phyloP scores from a whole-genome alignment of 2,797 vertebrate genomes.

The Uromys caudimaculatus region DNA sequence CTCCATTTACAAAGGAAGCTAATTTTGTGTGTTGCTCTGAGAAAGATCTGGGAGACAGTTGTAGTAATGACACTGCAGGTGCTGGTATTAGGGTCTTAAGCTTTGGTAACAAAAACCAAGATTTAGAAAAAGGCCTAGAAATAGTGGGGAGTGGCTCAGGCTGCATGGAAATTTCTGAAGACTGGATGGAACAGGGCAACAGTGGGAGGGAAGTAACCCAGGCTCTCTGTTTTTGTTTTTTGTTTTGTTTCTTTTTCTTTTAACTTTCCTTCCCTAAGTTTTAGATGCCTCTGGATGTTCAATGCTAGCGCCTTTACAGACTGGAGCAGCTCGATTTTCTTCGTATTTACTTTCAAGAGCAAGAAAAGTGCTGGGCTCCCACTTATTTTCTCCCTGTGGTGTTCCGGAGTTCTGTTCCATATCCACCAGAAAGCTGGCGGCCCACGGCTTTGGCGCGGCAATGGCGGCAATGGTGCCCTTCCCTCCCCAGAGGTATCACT shows the following conservation, averaged over 20 bases:
- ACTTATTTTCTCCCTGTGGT: conserved; percentile 83
- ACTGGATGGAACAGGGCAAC: conserved; percentile 51
- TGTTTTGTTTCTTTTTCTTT: conserved; percentile 65
- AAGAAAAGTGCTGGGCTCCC: conserved; percentile 85
- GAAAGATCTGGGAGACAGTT: conserved; percentile 64
- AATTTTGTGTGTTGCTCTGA: conserved; percentile 62
- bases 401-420: conserved; percentile 87
- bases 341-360: conserved; percentile 87
- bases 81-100: conserved; percentile 60
- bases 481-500: conserved; percentile 92
- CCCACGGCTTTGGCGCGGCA: conserved; percentile 90
- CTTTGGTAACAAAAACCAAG: conserved; percentile 50
- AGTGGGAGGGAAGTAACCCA: conserved; percentile 80
- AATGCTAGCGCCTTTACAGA: conserved; percentile 89
- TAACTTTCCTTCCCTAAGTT: conserved; percentile 86
- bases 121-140: conserved; percentile 58
- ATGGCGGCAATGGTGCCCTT: conserved; percentile 92
- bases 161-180: conserved; percentile 63
- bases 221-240: conserved; percentile 66
- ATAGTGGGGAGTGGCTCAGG: conserved; percentile 48
- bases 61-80: conserved; percentile 68
- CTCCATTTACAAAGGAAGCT: conserved; percentile 61
- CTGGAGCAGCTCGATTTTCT: conserved; percentile 89
- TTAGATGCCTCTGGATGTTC: conserved; percentile 91
- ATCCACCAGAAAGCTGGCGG: conserved; percentile 91